Base-by-base conservation (phyloP, 2,888 invertebrate species). In the Trichopria drosophilae region DNA sequence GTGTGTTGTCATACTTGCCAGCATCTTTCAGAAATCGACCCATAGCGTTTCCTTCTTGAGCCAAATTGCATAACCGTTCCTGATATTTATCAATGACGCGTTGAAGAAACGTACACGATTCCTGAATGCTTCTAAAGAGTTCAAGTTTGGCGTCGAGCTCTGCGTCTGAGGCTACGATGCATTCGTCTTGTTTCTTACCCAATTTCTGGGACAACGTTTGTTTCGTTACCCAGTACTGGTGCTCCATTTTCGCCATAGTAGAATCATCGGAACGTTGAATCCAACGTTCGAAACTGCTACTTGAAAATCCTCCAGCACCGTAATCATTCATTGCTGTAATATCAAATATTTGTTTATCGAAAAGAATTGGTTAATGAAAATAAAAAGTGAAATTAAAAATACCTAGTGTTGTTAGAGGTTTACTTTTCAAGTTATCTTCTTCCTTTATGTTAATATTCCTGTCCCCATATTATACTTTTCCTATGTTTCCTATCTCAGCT, bases 171-270 rank as follows among this genome's bases (percentile, higher is more conserved):
- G 97, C 88, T 18, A 96, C 87, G 59, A 99, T 87, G 78, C 93
- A 93, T 62, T 95, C 95, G 75, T 99, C 99, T 79, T 99, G 97
- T 79, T 97, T 97, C 65, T 91, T 90, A 23, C 96, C 96, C 40
- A 98, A 80, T 79, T 93, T 96, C 68, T 92, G 83, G 61, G 93
- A 84, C 35, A 98, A 88, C 50, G 91, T 88, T 77, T 97, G 97
- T 75, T 97, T 98, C 6, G 98, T 97, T 48, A 97, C 90, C 97
- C 97, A 99, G 77, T 93, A 98, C 64, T 95, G 94, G 77, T 96
- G 93, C 76, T 94, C 93, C 86, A 96, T 87, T 71, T 84, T 84
- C 13, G 78, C 76, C 7, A 82, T 72, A 6, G 81, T 65, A 15
- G 81, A 80, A 48, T 77, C n/a, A n/a, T n/a, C n/a, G n/a, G n/a